Evolutionary conservation across 2,797 vertebrate species (phyloP).

Genomic region (Intellagama lesueurii): DNA sequence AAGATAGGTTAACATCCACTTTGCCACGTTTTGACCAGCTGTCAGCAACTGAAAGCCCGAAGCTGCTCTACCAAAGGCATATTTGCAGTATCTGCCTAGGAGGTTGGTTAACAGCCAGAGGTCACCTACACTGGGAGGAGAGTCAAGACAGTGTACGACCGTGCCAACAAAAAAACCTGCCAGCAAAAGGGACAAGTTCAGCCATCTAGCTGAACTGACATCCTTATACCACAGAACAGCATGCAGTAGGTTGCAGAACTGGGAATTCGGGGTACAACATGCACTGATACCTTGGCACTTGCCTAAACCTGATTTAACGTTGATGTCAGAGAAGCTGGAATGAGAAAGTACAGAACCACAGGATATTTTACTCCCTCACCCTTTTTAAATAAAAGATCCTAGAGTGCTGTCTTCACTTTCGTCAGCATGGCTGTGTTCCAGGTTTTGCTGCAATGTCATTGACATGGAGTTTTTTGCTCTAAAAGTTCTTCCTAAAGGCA

Average conservation of each 20-base stretch:
- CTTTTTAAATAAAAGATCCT: background rate
- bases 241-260: background rate
- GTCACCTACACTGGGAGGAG: background rate
- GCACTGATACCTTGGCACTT: rapidly evolving
- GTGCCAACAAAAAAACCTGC: background rate
- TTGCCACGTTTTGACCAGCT: background rate
- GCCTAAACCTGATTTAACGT: background rate
- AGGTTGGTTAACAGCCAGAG: background rate
- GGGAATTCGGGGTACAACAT: constrained; percentile 12
- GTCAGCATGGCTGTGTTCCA: constrained; percentile 19
- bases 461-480: constrained; percentile 10
- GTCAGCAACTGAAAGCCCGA: constrained; percentile 2
- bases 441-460: background rate
- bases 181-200: rapidly evolving
- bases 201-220: rapidly evolving
- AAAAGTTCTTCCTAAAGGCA: background rate
- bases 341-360: background rate
- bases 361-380: background rate
- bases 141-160: background rate
- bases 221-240: background rate
- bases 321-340: background rate
- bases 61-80: background rate
- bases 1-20: background rate
- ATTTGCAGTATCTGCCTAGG: background rate
- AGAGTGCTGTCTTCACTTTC: background rate